Conservation (phyloP, 2,888 invertebrate species). For the Dasypolia templi region DNA sequence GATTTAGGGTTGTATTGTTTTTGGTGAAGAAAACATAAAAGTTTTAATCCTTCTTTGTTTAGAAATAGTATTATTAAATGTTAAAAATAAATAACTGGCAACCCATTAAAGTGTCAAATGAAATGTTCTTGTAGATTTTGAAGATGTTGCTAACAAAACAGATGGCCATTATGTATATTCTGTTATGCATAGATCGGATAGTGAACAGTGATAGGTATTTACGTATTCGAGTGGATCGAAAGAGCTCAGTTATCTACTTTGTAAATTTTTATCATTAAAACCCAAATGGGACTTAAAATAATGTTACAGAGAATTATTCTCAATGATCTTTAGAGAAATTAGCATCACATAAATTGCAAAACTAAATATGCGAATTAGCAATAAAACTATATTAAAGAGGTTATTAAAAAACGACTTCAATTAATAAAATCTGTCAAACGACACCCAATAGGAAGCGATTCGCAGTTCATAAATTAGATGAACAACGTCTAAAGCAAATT, state of each 20-base stretch:
- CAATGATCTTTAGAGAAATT: slow-evolving; percentile 21
- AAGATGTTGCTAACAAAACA: slow-evolving; percentile 19
- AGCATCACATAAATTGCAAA: slow-evolving; percentile 26
- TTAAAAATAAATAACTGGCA: slow-evolving; percentile 49
- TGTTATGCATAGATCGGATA: slow-evolving; percentile 19
- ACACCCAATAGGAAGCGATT: slow-evolving; percentile 32
- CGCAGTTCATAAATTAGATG: slow-evolving; percentile 30
- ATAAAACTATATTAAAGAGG: slow-evolving; percentile 36
- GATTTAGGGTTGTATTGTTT: slow-evolving; percentile 86
- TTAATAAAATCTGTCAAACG: slow-evolving; percentile 43
- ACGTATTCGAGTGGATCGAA: background rate
- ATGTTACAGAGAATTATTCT: background rate
- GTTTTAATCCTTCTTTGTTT: slow-evolving; percentile 76
- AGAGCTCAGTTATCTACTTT: slow-evolving; percentile 3
- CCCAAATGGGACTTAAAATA: background rate
- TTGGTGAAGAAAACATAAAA: slow-evolving; percentile 76
- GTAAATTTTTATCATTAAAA: background rate
- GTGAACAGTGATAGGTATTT: slow-evolving; percentile 5
- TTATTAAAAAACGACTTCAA: slow-evolving; percentile 33
- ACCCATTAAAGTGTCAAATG: slow-evolving; percentile 55
- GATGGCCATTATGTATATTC: slow-evolving; percentile 16
- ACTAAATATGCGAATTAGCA: slow-evolving; percentile 15
- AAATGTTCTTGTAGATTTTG: slow-evolving; percentile 39
- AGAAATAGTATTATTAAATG: slow-evolving; percentile 60
- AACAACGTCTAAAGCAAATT: slow-evolving; percentile 21